phyloP scores from a whole-genome alignment of 2,888 invertebrate genomes.

The Mayetiola destructor region DNA sequence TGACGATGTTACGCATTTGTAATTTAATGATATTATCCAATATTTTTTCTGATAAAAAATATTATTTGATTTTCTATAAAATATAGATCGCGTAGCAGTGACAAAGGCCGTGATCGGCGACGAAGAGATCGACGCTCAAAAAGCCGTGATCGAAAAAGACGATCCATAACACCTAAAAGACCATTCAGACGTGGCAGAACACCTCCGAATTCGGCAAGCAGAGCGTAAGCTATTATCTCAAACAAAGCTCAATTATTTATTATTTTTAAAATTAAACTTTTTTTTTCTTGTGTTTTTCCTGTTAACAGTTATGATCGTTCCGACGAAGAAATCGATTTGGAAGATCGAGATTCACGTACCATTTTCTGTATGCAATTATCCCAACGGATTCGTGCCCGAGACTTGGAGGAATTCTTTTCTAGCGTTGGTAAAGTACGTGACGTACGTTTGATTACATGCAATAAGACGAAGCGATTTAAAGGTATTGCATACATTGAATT shows the following conservation, averaged over 20 bases:
- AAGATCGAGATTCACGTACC: conserved; percentile 96
- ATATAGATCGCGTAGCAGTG: background rate
- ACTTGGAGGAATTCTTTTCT: conserved; percentile 96
- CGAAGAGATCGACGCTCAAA: background rate
- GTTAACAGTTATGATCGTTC: background rate
- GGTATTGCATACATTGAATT: conserved; percentile 99
- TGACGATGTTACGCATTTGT: too few species aligned
- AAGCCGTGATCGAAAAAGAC: conserved; percentile 20
- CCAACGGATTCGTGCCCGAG: conserved; percentile 81
- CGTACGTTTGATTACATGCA: conserved; percentile 95
- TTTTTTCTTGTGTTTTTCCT: too few species aligned
- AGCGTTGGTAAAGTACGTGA: conserved; percentile 97
- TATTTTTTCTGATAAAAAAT: too few species aligned
- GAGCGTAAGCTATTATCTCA: conserved; percentile 37
- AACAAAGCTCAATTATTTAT: too few species aligned
- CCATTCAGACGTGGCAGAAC: conserved; percentile 33
- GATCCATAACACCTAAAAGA: conserved; percentile 32
- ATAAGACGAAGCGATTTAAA: conserved; percentile 95
- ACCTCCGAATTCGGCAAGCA: conserved; percentile 38
- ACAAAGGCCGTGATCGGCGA: background rate
- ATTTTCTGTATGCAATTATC: conserved; percentile 98
- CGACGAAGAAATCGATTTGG: conserved; percentile 67
- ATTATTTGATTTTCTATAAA: conserved; percentile 17
- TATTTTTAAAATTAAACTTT: background rate
- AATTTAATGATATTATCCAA: background rate